phyloP scores from a whole-genome alignment of 2,113 vertebrate genomes.

The Panthera tigris region DNA sequence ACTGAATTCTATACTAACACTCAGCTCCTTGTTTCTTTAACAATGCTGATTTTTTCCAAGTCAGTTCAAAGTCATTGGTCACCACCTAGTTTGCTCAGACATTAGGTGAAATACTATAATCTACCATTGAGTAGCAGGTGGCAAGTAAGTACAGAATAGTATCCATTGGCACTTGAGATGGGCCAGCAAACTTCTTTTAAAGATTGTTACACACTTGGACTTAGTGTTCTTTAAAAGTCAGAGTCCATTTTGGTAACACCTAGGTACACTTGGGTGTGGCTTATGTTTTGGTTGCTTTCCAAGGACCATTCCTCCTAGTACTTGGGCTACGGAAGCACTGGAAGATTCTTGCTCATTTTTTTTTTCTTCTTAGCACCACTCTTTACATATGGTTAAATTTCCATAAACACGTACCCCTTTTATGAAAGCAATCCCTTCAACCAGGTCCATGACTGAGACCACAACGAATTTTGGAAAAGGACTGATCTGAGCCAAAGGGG shows the following conservation, averaged over 20 bases:
- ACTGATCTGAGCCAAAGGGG: background rate
- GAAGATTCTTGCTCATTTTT: background rate
- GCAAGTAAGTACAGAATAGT: background rate
- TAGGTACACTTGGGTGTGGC: background rate
- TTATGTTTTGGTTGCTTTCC: background rate
- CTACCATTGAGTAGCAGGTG: constrained; percentile 14
- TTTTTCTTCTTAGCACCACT: background rate
- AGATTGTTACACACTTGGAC: background rate
- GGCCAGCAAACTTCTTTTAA: constrained; percentile 22
- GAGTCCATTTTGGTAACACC: constrained; percentile 5
- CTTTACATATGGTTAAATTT: background rate
- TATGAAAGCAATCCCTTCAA: background rate
- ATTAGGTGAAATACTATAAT: background rate
- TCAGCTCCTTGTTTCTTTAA: background rate
- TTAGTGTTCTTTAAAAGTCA: constrained; percentile 50
- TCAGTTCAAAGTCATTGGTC: background rate
- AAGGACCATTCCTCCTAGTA: background rate
- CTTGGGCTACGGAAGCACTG: background rate
- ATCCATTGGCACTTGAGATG: background rate
- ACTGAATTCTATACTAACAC: background rate
- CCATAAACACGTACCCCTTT: background rate
- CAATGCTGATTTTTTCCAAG: background rate
- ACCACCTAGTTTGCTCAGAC: background rate
- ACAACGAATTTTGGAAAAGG: background rate
- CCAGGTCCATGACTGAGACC: background rate